A percentile compares a stretch with the other conserved stretches of the same genome.
These are phyloP conservation scores for Alethe castanea DNA, from an alignment of 2,113 vertebrate genomes.

Conservation along the genomic window DNA sequence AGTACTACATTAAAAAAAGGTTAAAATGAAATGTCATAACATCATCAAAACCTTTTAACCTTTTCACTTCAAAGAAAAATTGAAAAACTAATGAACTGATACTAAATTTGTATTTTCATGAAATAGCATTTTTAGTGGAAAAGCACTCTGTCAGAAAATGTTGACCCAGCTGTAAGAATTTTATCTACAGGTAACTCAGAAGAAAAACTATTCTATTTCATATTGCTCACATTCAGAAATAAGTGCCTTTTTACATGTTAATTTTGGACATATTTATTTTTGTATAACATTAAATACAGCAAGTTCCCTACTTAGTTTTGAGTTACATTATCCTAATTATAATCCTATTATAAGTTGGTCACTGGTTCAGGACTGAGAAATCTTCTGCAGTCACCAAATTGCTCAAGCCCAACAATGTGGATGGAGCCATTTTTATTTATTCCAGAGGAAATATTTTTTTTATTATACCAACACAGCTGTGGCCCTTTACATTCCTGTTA, in stretches of 20 bases:
- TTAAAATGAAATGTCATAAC: not conserved
- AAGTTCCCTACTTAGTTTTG: not conserved
- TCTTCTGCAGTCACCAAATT: not conserved
- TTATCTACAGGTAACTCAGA: not conserved
- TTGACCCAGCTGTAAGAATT: not conserved
- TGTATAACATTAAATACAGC: not conserved
- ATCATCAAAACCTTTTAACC: not conserved
- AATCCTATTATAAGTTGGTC: not conserved
- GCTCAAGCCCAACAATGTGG: not conserved
- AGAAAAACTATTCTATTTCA: not conserved
- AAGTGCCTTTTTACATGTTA: not conserved
- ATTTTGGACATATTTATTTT: not conserved
- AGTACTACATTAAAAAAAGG: not conserved
- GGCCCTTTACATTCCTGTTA: constrained; percentile 3
- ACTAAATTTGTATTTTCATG: not conserved
- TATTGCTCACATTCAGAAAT: not conserved
- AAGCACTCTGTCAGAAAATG: not conserved
- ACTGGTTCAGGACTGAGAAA: not conserved
- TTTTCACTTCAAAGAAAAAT: not conserved
- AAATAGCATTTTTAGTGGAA: not conserved
- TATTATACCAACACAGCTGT: not conserved
- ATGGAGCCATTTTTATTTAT: not conserved
- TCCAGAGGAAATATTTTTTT: constrained; percentile 2
- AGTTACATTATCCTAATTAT: not conserved
- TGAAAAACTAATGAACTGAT: not conserved